Base-by-base conservation (phyloP, 2,113 vertebrate species). In the Entosphenus tridentatus region DNA sequence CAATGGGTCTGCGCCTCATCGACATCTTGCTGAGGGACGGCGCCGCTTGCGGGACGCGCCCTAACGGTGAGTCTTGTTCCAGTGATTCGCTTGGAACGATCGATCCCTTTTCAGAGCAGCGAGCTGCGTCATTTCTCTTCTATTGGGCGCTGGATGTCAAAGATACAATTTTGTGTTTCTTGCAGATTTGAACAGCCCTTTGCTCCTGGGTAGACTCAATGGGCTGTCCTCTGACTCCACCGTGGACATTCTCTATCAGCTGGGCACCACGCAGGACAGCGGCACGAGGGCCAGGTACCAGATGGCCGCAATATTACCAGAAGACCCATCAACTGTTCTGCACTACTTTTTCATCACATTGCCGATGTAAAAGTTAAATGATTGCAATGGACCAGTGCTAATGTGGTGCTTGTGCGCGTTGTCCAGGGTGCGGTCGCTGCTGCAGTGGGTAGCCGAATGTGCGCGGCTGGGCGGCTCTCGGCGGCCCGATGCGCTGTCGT, bases 181-280 rank as follows among this genome's bases (percentile, higher is more conserved):
- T 62, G 11, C 76, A 98, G 93, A 95, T 82, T 77, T 98, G 75
- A 98, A 98, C 81, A 96, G 92, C 73, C 93, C 93, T 72, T 83
- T 98, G 77, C 85, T 98, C 71, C 96, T 98, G 75, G 92, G 92
- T 74, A 84, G 92, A 74, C 82, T 98, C 56, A 98, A 98, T 74
- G 92, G 93, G 74, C 84, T 98, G 57, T 96, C 92, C 65, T 98
- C 93, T 73, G 93, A 98, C 79, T 96, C 93, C 72, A 98, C 93
- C 69, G 96, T 98, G 71, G 93, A 98, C 78, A 97, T 98, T 77
- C 84, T 98, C 68, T 98, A 96, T 78, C 93, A 96, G 77, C 85
- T 98, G 74, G 93, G 92, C 72, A 98, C 92, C 70, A 96, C 92
- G 54, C 93, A 98, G 76, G 93, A 98, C 73, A 75, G 86, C 69